phyloP scores from a whole-genome alignment of 1,140 invertebrate genomes.

The Branchinecta lynchi region DNA sequence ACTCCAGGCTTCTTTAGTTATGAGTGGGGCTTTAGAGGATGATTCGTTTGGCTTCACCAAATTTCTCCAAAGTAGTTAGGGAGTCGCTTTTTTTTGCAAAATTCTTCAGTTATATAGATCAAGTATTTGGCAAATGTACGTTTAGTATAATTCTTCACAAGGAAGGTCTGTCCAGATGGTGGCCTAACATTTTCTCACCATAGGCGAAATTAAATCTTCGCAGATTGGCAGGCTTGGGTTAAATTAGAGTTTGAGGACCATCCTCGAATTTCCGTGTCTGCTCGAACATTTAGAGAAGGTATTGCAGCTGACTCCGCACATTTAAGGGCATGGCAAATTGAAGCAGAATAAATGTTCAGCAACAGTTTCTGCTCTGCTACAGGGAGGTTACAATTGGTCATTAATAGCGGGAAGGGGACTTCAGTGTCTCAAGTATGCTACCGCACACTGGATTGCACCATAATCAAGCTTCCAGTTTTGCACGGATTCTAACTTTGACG shows the following conservation, averaged over 20 bases:
- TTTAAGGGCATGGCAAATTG: not conserved
- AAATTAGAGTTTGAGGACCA: constrained; percentile 9
- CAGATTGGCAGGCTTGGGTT: constrained; percentile 4
- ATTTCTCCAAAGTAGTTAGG: not conserved
- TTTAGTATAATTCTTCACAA: constrained; percentile 7
- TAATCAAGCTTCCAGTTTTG: no score
- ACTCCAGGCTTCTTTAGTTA: constrained; percentile 9
- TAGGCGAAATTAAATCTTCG: constrained; percentile 5
- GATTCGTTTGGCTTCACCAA: constrained; percentile 5
- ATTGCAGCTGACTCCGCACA: constrained; percentile 8
- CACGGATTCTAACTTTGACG: no score
- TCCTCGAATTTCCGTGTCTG: constrained; percentile 1
- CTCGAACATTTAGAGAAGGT: not conserved
- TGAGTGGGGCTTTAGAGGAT: constrained; percentile 9
- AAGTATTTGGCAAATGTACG: constrained; percentile 5
- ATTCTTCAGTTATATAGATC: constrained; percentile 2
- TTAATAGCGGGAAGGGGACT: no score
- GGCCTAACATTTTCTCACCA: constrained; percentile 1
- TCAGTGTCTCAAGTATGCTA: no score
- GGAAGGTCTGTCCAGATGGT: not conserved
- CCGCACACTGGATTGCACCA: no score
- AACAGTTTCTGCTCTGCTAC: not conserved
- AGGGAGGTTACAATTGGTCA: not conserved
- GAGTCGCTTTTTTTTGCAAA: not conserved
- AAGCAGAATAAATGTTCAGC: constrained; percentile 10